Evolutionary conservation across 2,888 invertebrate species (phyloP).

Genomic region (Tromatobia lineatoria): DNA sequence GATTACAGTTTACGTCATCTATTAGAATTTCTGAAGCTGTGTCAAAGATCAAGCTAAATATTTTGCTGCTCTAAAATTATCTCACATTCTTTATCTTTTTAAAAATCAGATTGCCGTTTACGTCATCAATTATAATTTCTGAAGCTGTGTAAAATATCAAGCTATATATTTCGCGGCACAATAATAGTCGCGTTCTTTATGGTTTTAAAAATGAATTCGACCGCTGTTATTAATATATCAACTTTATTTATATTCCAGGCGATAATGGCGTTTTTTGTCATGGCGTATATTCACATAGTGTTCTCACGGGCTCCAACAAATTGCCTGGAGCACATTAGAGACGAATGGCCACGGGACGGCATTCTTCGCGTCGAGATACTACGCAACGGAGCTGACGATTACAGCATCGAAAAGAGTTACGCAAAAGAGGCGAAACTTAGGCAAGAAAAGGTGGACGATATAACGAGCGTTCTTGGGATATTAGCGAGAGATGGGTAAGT

Average conservation of each 20-base stretch:
- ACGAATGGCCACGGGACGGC: constrained; percentile 98
- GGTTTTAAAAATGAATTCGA: not conserved
- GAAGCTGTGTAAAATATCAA: not conserved
- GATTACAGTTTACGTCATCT: too few species aligned
- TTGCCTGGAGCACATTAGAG: constrained; percentile 95
- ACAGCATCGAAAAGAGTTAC: constrained; percentile 93
- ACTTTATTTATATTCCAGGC: constrained; percentile 87
- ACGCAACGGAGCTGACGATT: constrained; percentile 90
- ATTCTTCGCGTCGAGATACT: constrained; percentile 96
- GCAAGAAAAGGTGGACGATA: constrained; percentile 88
- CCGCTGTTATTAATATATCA: not conserved
- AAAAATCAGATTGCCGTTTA: too few species aligned
- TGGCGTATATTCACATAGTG: constrained; percentile 97
- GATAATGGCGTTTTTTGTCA: constrained; percentile 93
- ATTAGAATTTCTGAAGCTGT: too few species aligned
- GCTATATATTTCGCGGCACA: not conserved
- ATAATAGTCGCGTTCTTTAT: not conserved
- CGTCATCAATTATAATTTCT: too few species aligned
- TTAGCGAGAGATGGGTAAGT: constrained; percentile 89
- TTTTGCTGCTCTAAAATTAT: not conserved
- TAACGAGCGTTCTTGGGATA: constrained; percentile 88
- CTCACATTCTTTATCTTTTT: not conserved
- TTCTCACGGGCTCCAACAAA: constrained; percentile 97
- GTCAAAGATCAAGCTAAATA: not conserved
- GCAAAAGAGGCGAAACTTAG: constrained; percentile 92